Conservation (phyloP, 2,888 invertebrate species). For the Malacosoma neustria region DNA sequence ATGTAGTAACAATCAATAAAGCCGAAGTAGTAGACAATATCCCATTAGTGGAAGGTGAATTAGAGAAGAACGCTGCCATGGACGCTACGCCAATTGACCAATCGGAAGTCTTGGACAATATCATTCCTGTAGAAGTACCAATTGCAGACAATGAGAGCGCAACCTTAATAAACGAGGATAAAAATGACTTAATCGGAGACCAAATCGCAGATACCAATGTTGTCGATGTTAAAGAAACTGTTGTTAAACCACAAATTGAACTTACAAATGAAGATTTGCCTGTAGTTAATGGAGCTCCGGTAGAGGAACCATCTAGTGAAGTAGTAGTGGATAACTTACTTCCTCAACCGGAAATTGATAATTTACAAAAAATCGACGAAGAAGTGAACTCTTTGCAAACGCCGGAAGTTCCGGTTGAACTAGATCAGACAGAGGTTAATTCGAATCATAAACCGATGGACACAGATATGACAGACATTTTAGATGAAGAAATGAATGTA, state of each 20-base stretch:
- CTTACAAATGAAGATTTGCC: not conserved
- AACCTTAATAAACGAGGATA: not conserved
- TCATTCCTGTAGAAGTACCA: not conserved
- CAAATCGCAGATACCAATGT: not conserved
- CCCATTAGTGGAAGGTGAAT: not conserved
- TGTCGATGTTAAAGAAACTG: not conserved
- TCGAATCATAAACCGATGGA: not conserved
- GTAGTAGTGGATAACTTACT: not conserved
- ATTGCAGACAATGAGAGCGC: not conserved
- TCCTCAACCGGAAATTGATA: not conserved
- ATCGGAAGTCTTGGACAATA: constrained; percentile 1
- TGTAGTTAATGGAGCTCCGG: not conserved
- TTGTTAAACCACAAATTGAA: not conserved
- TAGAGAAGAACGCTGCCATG: not conserved
- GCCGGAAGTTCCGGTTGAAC: not conserved
- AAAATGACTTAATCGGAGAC: too few relatives aligned
- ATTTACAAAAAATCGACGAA: not conserved
- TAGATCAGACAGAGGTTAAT: not conserved
- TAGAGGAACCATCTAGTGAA: not conserved
- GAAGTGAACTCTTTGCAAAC: not conserved
- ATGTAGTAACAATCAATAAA: not conserved
- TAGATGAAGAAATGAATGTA: not conserved
- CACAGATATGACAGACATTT: not conserved
- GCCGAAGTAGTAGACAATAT: not conserved
- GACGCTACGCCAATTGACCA: not conserved